Percentiles rank a stretch among this genome's conserved stretches.
These are phyloP conservation scores for Therioaphis trifolii DNA, from an alignment of 2,888 invertebrate genomes.

Conservation along the genomic window DNA sequence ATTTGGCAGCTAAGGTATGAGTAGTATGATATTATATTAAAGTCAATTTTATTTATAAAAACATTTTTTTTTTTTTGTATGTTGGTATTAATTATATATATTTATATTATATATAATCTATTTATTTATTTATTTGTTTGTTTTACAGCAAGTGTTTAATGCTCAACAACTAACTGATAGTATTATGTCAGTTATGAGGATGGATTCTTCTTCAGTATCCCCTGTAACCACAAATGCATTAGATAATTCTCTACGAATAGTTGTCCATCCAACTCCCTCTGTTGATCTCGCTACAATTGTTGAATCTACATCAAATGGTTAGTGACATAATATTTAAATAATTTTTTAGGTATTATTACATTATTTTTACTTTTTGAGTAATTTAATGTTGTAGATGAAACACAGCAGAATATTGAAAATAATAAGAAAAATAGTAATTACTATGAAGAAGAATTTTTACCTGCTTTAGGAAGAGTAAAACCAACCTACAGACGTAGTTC, in stretches of 20 bases:
- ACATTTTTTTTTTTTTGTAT: slow-evolving; percentile 6
- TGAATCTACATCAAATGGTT: slow-evolving; percentile 76
- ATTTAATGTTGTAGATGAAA: slow-evolving; percentile 42
- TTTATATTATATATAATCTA: too few species aligned
- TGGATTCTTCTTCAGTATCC: slow-evolving; percentile 41
- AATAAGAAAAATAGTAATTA: slow-evolving; percentile 56
- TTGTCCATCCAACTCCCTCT: slow-evolving; percentile 68
- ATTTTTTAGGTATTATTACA: not conserved
- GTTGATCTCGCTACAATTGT: slow-evolving; percentile 87
- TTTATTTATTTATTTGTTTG: slow-evolving; percentile 21
- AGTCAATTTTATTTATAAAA: slow-evolving; percentile 18
- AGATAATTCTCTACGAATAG: slow-evolving; percentile 56
- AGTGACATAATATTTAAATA: not conserved
- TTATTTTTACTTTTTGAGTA: not conserved
- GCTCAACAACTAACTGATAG: slow-evolving; percentile 90
- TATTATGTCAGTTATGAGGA: slow-evolving; percentile 77
- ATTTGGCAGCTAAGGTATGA: slow-evolving; percentile 79
- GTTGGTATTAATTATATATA: not conserved
- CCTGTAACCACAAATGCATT: slow-evolving; percentile 43
- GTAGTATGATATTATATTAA: too few species aligned
- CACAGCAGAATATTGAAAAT: slow-evolving; percentile 59
- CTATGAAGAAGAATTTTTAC: slow-evolving; percentile 58
- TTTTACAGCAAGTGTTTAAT: slow-evolving; percentile 73
- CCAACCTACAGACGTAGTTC: slow-evolving; percentile 50
- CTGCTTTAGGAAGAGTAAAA: slow-evolving; percentile 52